These are phyloP conservation scores for Schizotus pectinicornis DNA, from an alignment of 2,888 invertebrate species.

Conservation along the genomic window DNA sequence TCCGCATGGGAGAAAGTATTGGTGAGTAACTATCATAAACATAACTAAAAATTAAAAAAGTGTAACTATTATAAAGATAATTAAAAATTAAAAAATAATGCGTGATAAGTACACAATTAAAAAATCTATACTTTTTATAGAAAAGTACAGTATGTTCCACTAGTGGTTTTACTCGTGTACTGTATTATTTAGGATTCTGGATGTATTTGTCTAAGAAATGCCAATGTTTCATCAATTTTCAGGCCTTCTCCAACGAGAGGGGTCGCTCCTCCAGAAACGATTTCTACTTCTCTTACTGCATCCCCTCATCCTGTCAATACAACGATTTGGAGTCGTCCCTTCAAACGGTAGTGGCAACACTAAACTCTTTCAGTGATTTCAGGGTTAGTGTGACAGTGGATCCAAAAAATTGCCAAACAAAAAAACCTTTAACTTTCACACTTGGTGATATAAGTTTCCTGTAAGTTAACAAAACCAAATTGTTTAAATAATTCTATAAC, in stretches of 20 bases:
- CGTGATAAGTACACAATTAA: too few relatives aligned
- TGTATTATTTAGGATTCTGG: too few relatives aligned
- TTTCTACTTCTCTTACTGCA: slow-evolving; percentile 66
- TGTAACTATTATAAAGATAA: too few relatives aligned
- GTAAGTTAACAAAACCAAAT: slow-evolving; percentile 23
- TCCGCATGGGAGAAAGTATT: slow-evolving; percentile 40
- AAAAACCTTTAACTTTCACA: slow-evolving; percentile 8
- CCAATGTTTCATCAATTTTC: slow-evolving; percentile 8
- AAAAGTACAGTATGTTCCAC: too few relatives aligned
- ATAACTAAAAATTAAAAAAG: too few relatives aligned
- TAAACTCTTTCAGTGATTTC: slow-evolving; percentile 31
- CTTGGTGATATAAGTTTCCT: slow-evolving; percentile 32
- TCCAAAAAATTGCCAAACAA: slow-evolving; percentile 30
- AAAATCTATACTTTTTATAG: too few relatives aligned
- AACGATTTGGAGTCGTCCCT: slow-evolving; percentile 58
- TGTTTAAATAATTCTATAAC: background rate
- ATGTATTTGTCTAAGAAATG: too few relatives aligned
- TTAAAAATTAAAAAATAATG: too few relatives aligned
- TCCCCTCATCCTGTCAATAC: slow-evolving; percentile 64
- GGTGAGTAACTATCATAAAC: slow-evolving; percentile 41
- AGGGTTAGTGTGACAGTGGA: slow-evolving; percentile 30
- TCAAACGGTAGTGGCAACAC: slow-evolving; percentile 30
- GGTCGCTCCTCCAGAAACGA: slow-evolving; percentile 38
- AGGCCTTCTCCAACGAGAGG: slow-evolving; percentile 30
- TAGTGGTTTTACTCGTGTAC: too few relatives aligned